Conservation (phyloP, 2,113 vertebrate genomes). For the Salminus brasiliensis region DNA sequence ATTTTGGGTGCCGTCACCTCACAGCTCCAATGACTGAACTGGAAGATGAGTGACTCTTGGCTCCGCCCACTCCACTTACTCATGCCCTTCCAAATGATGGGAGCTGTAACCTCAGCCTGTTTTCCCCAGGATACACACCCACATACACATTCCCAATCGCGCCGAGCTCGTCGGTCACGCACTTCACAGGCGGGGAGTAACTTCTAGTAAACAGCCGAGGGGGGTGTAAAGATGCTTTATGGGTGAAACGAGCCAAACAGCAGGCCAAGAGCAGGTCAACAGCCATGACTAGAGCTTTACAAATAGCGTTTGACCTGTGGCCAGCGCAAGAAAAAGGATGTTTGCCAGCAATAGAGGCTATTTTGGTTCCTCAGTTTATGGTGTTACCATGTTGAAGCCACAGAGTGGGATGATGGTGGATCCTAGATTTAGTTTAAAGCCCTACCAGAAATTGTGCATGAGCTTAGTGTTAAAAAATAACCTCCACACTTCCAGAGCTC, state of each 20-base stretch:
- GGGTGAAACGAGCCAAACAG: slow-evolving; percentile 12
- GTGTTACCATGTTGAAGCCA: slow-evolving; percentile 8
- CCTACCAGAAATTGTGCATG: neutral
- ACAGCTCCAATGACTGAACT: slow-evolving; percentile 60
- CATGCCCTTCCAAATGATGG: slow-evolving; percentile 51
- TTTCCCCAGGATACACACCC: slow-evolving; percentile 51
- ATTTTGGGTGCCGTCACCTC: slow-evolving; percentile 70
- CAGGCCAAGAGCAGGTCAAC: slow-evolving; percentile 19
- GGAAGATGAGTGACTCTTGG: slow-evolving; percentile 63
- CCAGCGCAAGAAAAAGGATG: neutral
- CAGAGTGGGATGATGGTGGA: neutral
- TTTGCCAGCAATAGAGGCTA: slow-evolving; percentile 10
- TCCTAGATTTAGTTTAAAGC: neutral
- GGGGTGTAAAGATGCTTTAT: slow-evolving; percentile 46
- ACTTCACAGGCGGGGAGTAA: slow-evolving; percentile 5
- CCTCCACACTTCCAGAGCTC: neutral
- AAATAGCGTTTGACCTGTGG: slow-evolving; percentile 39
- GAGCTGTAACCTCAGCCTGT: slow-evolving; percentile 54
- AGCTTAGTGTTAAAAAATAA: neutral
- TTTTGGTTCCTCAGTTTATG: neutral
- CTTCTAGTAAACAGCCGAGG: slow-evolving; percentile 60
- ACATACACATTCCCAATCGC: slow-evolving; percentile 24
- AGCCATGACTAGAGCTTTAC: slow-evolving; percentile 23
- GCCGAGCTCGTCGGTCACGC: slow-evolving; percentile 45
- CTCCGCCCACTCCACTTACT: slow-evolving; percentile 20